Base-by-base conservation (phyloP, 2,888 invertebrate species). In the Thymelicus sylvestris region DNA sequence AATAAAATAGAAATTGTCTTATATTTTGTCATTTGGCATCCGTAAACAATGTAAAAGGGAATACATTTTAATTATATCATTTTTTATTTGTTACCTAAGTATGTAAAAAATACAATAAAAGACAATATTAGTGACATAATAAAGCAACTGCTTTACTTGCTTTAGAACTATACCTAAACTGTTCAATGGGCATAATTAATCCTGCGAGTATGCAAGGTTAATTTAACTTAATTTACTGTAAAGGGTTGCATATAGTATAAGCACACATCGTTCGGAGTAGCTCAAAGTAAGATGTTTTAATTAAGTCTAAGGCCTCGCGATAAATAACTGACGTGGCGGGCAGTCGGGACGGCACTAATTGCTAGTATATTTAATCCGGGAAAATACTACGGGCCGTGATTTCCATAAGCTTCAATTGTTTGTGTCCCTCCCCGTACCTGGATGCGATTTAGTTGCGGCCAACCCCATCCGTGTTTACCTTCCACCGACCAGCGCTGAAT, bases 341-440 rank as follows among this genome's bases (percentile, higher is more conserved):
- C 78, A 77, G 83, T 84, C 80, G 83, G 89, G 86, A 82, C 85
- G 84, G 86, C 88, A 91, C 92, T 92, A 92, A 92, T 93, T 92
- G 91, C 90, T 86, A 90, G 88, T 92, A 90, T 90, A 92, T 92
- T 90, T 92, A 92, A 93, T 92, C 93, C 91, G 81, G 88, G 90
- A 89, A 92, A 93, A 91, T 91, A 90, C 88, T 86, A 85, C 85
- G 84, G 86, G 81, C 86, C 88, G 89, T 91, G 90, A 92, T 93
- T 93, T 92, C 90, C 92, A 93, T 93, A 92, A 91, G 92, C 91
- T 90, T 88, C 90, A 90, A 91, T 92, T 92, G 91, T 92, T 90
- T 89, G 62, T 67, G 68, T 90, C 88, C 84, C 80, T 81, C 80
- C 85, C 86, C 86, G 80, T 88, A 89, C 90, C 88, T 87, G 86